Evolutionary conservation across 92 coral and sea anemone species (phyloP).

Genomic region (Pocillopora grandis): DNA sequence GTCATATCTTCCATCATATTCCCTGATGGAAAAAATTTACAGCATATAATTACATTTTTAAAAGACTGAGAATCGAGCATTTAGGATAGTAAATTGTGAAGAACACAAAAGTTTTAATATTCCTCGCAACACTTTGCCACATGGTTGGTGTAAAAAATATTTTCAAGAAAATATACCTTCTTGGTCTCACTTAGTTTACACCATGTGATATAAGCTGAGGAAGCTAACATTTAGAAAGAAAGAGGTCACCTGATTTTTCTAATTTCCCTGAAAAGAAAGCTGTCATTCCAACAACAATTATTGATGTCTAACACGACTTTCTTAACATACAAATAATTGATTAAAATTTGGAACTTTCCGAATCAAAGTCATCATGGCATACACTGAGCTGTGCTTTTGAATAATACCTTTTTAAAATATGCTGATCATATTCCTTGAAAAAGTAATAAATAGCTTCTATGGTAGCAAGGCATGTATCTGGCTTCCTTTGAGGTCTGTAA

Average conservation of each 20-base stretch:
- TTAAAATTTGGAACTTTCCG: background rate
- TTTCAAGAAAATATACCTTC: no score
- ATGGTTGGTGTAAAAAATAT: no score
- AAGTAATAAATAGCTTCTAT: slow-evolving; percentile 86
- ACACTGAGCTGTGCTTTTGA: background rate
- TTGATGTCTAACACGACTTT: no score
- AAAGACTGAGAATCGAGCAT: background rate
- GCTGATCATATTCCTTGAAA: slow-evolving; percentile 70
- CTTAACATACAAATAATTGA: no score
- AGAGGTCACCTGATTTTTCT: no score
- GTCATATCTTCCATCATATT: slow-evolving; percentile 76
- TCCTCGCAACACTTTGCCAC: no score
- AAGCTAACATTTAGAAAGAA: no score
- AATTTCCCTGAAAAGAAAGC: no score
- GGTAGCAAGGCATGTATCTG: slow-evolving; percentile 83
- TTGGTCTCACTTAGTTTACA: no score
- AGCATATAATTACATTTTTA: background rate
- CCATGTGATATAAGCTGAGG: no score
- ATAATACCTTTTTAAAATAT: slow-evolving; percentile 65
- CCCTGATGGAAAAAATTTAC: slow-evolving; percentile 38
- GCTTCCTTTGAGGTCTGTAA: slow-evolving; percentile 78
- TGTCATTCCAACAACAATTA: no score
- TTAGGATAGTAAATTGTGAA: background rate
- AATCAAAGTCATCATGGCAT: background rate
- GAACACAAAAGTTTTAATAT: background rate